Conservation (phyloP, 1,140 invertebrate genomes). For the Apis dorsata region DNA sequence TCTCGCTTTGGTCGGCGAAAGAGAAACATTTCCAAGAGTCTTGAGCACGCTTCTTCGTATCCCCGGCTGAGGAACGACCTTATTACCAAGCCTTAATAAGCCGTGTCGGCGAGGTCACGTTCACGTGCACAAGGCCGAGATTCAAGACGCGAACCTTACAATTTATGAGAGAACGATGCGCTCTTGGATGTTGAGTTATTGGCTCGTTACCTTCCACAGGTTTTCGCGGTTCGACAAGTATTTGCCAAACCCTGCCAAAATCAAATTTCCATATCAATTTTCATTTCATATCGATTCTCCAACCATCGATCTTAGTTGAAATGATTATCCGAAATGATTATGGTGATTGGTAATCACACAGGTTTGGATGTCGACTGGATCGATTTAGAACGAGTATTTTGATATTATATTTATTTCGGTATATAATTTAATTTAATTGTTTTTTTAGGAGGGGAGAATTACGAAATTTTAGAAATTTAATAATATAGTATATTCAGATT, state of each 20-base stretch:
- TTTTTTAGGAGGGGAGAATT: too few species aligned
- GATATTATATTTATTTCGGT: too few species aligned
- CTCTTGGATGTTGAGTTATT: background rate
- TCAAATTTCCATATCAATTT: too few species aligned
- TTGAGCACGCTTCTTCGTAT: slow-evolving; percentile 27
- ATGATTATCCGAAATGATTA: too few species aligned
- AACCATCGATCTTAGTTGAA: background rate
- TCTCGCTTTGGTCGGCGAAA: background rate
- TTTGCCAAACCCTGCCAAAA: too few species aligned
- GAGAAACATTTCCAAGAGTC: background rate
- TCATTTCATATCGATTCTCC: too few species aligned
- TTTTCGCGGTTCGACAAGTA: background rate
- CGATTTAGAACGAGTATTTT: too few species aligned
- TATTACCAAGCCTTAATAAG: slow-evolving; percentile 59
- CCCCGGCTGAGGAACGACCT: slow-evolving; percentile 32
- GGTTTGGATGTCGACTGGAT: too few species aligned
- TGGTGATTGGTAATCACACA: too few species aligned
- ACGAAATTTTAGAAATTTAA: too few species aligned
- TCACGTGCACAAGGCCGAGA: slow-evolving; percentile 3
- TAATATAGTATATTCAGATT: too few species aligned
- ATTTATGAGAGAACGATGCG: background rate
- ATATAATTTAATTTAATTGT: too few species aligned
- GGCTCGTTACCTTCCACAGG: background rate
- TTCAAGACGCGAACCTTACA: background rate
- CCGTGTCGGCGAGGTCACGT: slow-evolving; percentile 49